Percentiles rank a stretch among this genome's conserved stretches.
Evolutionary conservation across 2,888 invertebrate species (phyloP).

Genomic region (Lepidonotus clava): DNA sequence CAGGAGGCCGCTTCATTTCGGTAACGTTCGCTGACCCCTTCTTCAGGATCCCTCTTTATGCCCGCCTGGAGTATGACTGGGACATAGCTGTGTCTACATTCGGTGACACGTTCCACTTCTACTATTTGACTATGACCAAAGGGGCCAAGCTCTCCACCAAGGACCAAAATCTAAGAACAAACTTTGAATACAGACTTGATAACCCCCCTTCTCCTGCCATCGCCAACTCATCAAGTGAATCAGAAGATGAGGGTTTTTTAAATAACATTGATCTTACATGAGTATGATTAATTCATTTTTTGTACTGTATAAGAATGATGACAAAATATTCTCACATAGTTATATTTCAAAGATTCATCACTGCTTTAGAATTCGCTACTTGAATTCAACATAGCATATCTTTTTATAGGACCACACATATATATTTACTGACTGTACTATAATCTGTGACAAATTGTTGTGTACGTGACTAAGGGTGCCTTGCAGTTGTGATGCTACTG

Average conservation of each 20-base stretch:
- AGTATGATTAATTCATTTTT: no score
- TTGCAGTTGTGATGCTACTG: no score
- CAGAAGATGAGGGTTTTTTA: constrained; percentile 23
- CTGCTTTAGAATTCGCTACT: no score
- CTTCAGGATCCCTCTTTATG: constrained; percentile 78
- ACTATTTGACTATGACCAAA: constrained; percentile 70
- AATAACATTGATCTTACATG: background rate
- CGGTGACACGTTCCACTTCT: constrained; percentile 68
- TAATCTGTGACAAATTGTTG: background rate
- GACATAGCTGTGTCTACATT: constrained; percentile 69
- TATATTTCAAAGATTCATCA: no score
- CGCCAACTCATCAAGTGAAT: constrained; percentile 11
- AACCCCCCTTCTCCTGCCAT: background rate
- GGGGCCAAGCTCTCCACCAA: constrained; percentile 59
- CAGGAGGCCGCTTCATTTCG: constrained; percentile 77
- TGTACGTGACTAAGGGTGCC: no score
- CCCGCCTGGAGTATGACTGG: constrained; percentile 67
- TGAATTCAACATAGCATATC: no score
- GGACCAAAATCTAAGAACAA: background rate
- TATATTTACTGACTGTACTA: background rate
- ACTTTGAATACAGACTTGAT: background rate
- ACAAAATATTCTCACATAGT: no score
- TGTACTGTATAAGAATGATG: no score
- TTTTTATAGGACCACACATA: background rate
- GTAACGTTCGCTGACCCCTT: constrained; percentile 82